A percentile compares a stretch with the other conserved stretches of the same genome.
Conservation (phyloP, 2,797 vertebrate species). For the Acanthurus leucopareius region DNA sequence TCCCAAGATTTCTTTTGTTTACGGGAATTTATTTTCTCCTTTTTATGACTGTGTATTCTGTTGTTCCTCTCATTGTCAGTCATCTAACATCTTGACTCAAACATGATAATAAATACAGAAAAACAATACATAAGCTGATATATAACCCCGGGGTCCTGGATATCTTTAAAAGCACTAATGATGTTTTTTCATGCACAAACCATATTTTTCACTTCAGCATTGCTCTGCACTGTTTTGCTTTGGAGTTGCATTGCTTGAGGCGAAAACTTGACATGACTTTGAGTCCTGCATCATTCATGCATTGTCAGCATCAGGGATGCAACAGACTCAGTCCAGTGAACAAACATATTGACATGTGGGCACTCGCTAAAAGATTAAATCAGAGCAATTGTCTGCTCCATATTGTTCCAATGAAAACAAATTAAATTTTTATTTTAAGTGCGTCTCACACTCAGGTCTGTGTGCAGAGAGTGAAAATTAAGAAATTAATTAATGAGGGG, state of each 20-base stretch:
- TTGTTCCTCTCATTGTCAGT: neutral
- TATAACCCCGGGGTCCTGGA: neutral
- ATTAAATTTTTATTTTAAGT: conserved; percentile 33
- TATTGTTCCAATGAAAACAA: conserved; percentile 44
- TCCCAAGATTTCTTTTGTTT: conserved; percentile 7
- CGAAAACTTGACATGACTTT: conserved; percentile 75
- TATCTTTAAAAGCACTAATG: conserved; percentile 21
- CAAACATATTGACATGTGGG: conserved; percentile 77
- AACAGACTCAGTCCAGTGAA: conserved; percentile 68
- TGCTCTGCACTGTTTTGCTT: conserved; percentile 55
- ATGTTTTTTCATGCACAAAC: conserved; percentile 45
- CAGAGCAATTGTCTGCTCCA: conserved; percentile 34
- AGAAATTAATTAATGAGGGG: neutral
- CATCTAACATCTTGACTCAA: neutral
- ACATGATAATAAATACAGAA: neutral
- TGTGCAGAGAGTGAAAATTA: conserved; percentile 16
- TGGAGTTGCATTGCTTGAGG: conserved; percentile 66
- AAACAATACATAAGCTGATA: neutral
- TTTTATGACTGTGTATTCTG: neutral
- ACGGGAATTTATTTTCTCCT: neutral
- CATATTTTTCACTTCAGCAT: conserved; percentile 40
- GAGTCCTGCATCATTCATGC: conserved; percentile 83
- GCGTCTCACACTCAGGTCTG: conserved; percentile 20
- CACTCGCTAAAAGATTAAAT: conserved; percentile 80
- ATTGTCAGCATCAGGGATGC: conserved; percentile 76